A percentile compares a stretch with the other conserved stretches of the same genome.
Conservation (phyloP, 2,888 invertebrate genomes). For the Tachina fera region DNA sequence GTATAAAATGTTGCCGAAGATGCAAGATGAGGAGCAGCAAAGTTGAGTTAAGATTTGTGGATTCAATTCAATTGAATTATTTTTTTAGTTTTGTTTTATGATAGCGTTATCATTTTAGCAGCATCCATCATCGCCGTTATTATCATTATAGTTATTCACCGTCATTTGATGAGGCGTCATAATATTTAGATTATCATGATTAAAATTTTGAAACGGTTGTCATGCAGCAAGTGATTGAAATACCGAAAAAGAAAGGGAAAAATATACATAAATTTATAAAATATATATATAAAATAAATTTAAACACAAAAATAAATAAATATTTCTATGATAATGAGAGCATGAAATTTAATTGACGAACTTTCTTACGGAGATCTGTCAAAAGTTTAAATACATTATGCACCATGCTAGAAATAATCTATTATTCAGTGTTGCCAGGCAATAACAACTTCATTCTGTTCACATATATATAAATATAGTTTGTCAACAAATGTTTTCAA, state of each 20-base stretch:
- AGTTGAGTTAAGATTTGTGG: slow-evolving; percentile 50
- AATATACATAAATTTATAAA: too few relatives aligned
- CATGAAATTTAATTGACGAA: too few relatives aligned
- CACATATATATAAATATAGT: too few relatives aligned
- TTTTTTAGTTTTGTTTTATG: slow-evolving; percentile 17
- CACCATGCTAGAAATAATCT: too few relatives aligned
- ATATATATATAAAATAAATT: slow-evolving; percentile 13
- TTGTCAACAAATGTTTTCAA: too few relatives aligned
- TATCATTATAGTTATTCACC: slow-evolving; percentile 45
- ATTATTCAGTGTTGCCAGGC: too few relatives aligned
- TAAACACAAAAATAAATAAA: background rate
- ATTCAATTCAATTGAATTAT: slow-evolving; percentile 45
- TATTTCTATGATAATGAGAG: background rate
- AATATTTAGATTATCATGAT: slow-evolving; percentile 48
- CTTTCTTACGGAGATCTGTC: too few relatives aligned
- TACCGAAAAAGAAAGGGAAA: slow-evolving; percentile 42
- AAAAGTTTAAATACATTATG: too few relatives aligned
- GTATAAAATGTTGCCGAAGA: slow-evolving; percentile 11
- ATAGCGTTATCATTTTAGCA: slow-evolving; percentile 29
- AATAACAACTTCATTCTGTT: too few relatives aligned
- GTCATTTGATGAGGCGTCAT: slow-evolving; percentile 37
- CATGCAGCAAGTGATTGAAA: slow-evolving; percentile 35
- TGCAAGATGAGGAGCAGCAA: slow-evolving; percentile 49
- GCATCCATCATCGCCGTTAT: slow-evolving; percentile 15
- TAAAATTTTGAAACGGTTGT: slow-evolving; percentile 56